Base-by-base conservation (phyloP, 2,797 vertebrate species). In the Kryptolebias ocellatus region DNA sequence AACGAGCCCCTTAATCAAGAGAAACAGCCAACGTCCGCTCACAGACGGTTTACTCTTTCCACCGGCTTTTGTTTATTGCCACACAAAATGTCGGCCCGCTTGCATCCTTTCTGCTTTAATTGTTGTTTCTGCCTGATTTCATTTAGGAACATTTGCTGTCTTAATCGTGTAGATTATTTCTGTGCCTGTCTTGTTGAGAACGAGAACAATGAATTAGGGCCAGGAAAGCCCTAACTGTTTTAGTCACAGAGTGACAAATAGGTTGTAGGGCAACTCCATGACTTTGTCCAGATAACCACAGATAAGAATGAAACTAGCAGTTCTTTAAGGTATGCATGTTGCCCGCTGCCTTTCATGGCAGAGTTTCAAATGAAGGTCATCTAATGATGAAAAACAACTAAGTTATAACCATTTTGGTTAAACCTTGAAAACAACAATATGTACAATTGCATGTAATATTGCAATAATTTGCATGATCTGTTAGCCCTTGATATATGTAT, bases 111-210 rank as follows among this genome's bases (percentile, higher is more conserved):
- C 34, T 64, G 17, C 39, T 66, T 15, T 14, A 44, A 67, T 67
- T 49, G 53, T 49, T 71, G 10, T 78, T 50, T 63, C 37, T 64
- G 61, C 70, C 72, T 52, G 29, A 77, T 72, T 57, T 70, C 1
- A 73, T 79, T 65, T 63, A 27, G 8, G 46, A 9, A 50, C 9
- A 56, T 68, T 70, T 64, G 52, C 53, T 76, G 24, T 64, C 27
- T 54, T 17, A 0, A 7, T 50, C 24, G 9, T 31, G 3, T 18
- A 47, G 54, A 59, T 67, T 44, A 0, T 16, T 53, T 45, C n/a
- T 11, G 29, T 47, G 8, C 27, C 17, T 49, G n/a, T 57, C 18
- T 47, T 55, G 29, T 67, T 42, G 12, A 53, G 27, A 46, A 0
- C 27, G 39, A 53, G 47, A 42, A 56, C 57, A 64, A 5, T 74